phyloP scores from a whole-genome alignment of 2,888 invertebrate species.

The Drosophila infuscata region DNA sequence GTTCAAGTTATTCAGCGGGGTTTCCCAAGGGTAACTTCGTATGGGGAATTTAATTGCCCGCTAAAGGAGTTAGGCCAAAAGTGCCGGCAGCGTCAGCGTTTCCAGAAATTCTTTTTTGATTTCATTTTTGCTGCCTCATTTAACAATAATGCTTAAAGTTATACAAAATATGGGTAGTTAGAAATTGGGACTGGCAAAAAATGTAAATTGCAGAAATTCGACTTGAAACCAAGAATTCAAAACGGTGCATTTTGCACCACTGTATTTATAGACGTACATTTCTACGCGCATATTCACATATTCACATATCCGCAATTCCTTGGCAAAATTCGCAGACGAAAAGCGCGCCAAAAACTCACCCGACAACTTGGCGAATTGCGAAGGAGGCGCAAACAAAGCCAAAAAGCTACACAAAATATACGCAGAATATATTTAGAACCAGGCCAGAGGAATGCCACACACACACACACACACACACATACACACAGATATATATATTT shows the following conservation, averaged over 20 bases:
- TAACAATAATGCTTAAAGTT: conserved; percentile 23
- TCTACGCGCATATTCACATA: conserved; percentile 5
- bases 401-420: conserved; percentile 43
- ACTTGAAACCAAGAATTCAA: neutral
- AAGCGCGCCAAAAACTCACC: conserved; percentile 74
- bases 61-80: conserved; percentile 19
- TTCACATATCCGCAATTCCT: conserved; percentile 4
- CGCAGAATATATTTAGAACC: conserved; percentile 9
- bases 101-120: conserved; percentile 32
- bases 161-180: neutral
- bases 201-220: neutral
- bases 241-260: conserved; percentile 2
- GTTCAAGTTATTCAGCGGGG: conserved; percentile 15
- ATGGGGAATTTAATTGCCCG: conserved; percentile 58
- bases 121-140: conserved; percentile 68
- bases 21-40: conserved; percentile 9
- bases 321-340: conserved; percentile 42
- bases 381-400: conserved; percentile 42
- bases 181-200: neutral
- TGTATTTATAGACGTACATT: neutral
- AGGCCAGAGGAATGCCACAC: conserved; percentile 29
- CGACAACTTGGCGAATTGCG: conserved; percentile 45
- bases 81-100: conserved; percentile 18
- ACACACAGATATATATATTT: neutral
- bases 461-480: conserved; percentile 1